Evolutionary conservation across 2,888 invertebrate genomes (phyloP).

Genomic region (Syritta pipiens): DNA sequence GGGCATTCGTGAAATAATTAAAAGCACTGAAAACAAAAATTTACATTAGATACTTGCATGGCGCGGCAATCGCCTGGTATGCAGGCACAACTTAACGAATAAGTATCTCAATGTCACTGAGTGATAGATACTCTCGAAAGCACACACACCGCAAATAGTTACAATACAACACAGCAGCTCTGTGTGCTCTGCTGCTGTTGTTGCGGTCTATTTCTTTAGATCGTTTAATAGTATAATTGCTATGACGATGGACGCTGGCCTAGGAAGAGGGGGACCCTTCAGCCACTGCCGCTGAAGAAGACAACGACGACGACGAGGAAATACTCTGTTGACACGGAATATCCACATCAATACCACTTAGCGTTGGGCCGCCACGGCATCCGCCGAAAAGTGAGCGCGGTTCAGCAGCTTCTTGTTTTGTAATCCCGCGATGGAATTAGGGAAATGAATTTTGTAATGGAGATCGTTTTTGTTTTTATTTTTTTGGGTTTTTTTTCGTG

Average conservation of each 20-base stretch:
- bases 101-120: constrained; percentile 60
- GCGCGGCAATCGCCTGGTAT: constrained; percentile 27
- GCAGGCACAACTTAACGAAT: constrained; percentile 42
- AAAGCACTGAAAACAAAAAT: constrained; percentile 38
- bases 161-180: too few relatives aligned
- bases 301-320: constrained; percentile 22
- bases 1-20: constrained; percentile 45
- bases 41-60: constrained; percentile 56
- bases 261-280: neutral
- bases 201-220: constrained; percentile 66
- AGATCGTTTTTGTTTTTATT: too few relatives aligned
- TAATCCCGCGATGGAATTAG: too few relatives aligned
- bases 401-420: constrained; percentile 20
- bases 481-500: too few relatives aligned
- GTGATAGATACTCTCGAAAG: constrained; percentile 11
- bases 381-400: constrained; percentile 26
- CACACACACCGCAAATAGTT: constrained; percentile 23
- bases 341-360: constrained; percentile 65
- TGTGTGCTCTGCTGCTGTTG: neutral
- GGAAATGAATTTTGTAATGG: too few relatives aligned
- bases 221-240: constrained; percentile 64
- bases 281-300: neutral
- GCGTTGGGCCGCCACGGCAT: constrained; percentile 10
- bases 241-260: neutral
- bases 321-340: constrained; percentile 59